Evolutionary conservation across 1,140 invertebrate species (phyloP), one percentile per base, ranked within the genome.

Genomic region (Zaprionus kolodkinae): DNA sequence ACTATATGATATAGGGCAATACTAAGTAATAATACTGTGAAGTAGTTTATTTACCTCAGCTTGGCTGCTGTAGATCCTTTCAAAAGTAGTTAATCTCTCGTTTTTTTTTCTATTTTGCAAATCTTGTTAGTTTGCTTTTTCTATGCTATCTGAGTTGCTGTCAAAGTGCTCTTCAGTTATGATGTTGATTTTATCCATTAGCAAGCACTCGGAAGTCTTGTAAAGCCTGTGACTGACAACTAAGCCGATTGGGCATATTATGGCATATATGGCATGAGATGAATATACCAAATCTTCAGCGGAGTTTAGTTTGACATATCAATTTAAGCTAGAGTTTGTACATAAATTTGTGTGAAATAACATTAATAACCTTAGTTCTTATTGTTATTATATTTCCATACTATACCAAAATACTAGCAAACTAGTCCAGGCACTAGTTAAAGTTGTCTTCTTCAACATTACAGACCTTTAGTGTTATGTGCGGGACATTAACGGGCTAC

Each of bases 381-480:
- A n/a, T n/a, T n/a, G n/a, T n/a, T n/a, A n/a, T n/a, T n/a, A n/a
- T n/a, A n/a, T n/a, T 21, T 21, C 21, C 2, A 21, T 21, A 21
- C 21, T 21, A 21, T 21, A 21, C 21, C 21, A 21, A 48, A 33
- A 33, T 33, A 33, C 30, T 5, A 4, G 6, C 7, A 69, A 30
- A 45, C 21, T n/a, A 17, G 6, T 12, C n/a, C 25, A 79, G 55
- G 25, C 56, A 50, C 66, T 63, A 75, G 64, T 87, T 88, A 88
- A 87, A 88, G 79, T 83, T 87, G 84, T 88, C 84, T 88, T 80
- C 79, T 65, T 40, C 64, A 70, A 67, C 71, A 68, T 70, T 85
- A 72, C 80, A 68, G 69, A 64, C 57, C 72, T 84, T 89, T 89
- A 84, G 89, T 88, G 88, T 88, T 88, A 89, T 89, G 84, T 89